Conservation (phyloP, 1,140 invertebrate species). For the Zaprionus tsacasi region DNA sequence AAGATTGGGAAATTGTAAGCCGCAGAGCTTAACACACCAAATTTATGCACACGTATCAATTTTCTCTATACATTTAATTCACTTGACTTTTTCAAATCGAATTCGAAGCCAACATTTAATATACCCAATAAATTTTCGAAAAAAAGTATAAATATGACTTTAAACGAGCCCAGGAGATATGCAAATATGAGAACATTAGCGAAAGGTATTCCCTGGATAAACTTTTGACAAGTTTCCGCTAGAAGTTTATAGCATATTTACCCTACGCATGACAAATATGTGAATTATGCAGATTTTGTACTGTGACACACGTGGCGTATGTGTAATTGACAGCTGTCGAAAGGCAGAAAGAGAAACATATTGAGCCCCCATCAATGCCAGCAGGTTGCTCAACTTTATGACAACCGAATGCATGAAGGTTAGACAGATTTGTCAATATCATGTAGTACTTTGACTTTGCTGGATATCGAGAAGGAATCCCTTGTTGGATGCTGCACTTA, state of each 20-base stretch:
- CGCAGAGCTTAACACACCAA: background rate
- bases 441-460: background rate
- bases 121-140: background rate
- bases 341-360: background rate
- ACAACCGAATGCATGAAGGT: background rate
- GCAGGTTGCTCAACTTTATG: background rate
- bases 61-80: background rate
- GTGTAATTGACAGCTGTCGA: background rate
- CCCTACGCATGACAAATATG: background rate
- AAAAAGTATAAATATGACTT: background rate
- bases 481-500: background rate
- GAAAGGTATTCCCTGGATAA: background rate
- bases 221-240: background rate
- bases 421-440: background rate
- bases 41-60: background rate
- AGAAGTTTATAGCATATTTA: background rate
- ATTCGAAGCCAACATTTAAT: background rate
- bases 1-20: constrained; percentile 5
- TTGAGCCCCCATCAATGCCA: background rate
- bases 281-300: background rate
- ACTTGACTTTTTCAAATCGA: background rate
- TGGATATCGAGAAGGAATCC: background rate
- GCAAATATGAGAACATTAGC: background rate
- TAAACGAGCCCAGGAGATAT: background rate
- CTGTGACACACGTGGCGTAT: background rate